A percentile compares a stretch with the other conserved stretches of the same genome.
Conservation (phyloP, 2,888 invertebrate genomes). For the Conus canariensis region DNA sequence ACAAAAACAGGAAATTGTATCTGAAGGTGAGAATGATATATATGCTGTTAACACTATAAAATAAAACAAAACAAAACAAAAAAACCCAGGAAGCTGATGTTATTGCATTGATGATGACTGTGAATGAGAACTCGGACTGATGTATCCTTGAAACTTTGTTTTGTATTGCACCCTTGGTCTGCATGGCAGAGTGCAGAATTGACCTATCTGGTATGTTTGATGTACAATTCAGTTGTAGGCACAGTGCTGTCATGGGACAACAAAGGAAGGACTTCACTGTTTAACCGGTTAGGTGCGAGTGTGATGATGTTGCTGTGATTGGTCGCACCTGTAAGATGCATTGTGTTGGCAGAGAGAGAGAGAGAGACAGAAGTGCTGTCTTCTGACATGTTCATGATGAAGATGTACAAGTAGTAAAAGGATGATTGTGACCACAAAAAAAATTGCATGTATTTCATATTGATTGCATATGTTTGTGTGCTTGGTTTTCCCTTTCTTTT, state of each 20-base stretch:
- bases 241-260: neutral
- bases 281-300: neutral
- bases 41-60: too few relatives aligned
- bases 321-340: neutral
- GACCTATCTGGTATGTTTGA: neutral
- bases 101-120: too few relatives aligned
- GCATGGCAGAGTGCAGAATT: neutral
- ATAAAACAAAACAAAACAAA: too few relatives aligned
- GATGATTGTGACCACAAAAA: too few relatives aligned
- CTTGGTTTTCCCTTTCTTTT: too few relatives aligned
- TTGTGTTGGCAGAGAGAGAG: neutral
- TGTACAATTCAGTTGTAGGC: neutral
- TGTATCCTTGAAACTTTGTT: neutral
- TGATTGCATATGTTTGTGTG: too few relatives aligned
- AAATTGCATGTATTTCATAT: too few relatives aligned
- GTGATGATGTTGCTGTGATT: slow-evolving; percentile 13
- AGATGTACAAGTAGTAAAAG: too few relatives aligned
- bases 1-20: too few relatives aligned
- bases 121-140: neutral
- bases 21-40: too few relatives aligned
- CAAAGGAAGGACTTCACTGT: neutral
- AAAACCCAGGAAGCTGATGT: too few relatives aligned
- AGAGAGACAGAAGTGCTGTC: neutral
- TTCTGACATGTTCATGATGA: too few relatives aligned
- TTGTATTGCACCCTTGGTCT: neutral